Evolutionary conservation across 2,888 invertebrate species (phyloP), one percentile per base, ranked within the genome.

Genomic region (Mythimna pallens): DNA sequence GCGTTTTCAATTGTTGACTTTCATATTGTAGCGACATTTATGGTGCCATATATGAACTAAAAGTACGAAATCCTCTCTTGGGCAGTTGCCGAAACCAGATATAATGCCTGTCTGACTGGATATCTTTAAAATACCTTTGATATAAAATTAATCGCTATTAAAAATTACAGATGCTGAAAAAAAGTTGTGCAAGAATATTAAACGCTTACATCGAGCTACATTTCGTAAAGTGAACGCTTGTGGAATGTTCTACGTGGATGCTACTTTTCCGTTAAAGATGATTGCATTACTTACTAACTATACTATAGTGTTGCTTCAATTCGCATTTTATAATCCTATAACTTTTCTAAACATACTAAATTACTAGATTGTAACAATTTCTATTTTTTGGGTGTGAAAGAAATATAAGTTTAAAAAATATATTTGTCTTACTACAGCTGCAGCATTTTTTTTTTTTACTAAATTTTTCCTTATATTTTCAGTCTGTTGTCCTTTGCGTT

Each of bases 161-260:
- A 73, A 34, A 43, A 12, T 78, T 70, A 7, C 70, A 76, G 78
- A 65, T 78, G 65, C 64, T 30, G 71, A 52, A 55, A 76, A 62
- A 22, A 52, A 61, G 30, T 40, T 62, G 5, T 70, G 34, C 65
- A 78, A 78, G 50, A 76, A 76, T 34, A 52, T 76, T 17, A 55
- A 57, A 34, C 78, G 76, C 17, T 30, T 76, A 47, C 65, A 70
- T 65, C 59, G 71, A 36, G 71, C 43, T 17, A 22, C 25, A 20
- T 76, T 70, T 12, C 34, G 8, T 12, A 78, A 76, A 7, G 34
- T 76, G 12, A 70, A 70, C 4, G 78, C 71, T 0, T 76, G 78
- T 62, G 64, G 65, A 10, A 50, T 76, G 17, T 78, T 71, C 43
- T 55, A 52, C 25, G 12, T 78, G 10, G 65, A 76, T 43, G 61